Evolutionary conservation across 2,888 invertebrate genomes (phyloP), one percentile per base, ranked within the genome.

Genomic region (Drosophila demipolita): DNA sequence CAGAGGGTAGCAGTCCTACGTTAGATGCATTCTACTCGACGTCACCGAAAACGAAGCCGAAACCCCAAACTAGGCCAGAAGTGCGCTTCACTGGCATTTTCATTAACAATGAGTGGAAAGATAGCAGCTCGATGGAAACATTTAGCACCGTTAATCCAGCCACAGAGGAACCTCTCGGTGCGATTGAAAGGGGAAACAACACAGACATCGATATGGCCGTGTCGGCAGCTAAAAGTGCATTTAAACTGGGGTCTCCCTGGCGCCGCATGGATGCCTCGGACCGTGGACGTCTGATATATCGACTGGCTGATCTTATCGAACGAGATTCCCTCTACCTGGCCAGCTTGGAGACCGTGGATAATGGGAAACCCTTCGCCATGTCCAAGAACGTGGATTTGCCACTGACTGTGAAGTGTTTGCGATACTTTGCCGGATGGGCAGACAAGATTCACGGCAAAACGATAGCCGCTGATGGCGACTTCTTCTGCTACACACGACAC

Each of bases 51-150:
- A 40, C 9, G 9, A 3, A 9, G 9, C 38, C 9, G 8, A 17
- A 38, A 38, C 38, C 38, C 0, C 17, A n/a, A 38, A n/a, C 17
- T 38, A 38, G 1, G 38, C 1, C 38, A n/a, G 3, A 38, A 9
- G 9, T 38, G 38, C 17, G 35, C 5, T 35, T 35, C 35, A 60
- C 60, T 0, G 48, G 36, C 23, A 33, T 65, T 1, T 99, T 99
- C 92, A 98, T 99, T 89, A 97, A 99, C 94, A 99, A 99, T 93
- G 98, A 99, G 93, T 99, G 97, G 97, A 95, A 96, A 85, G 96
- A 97, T 92, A 96, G 98, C 1, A 95, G 95, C 59, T 96, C 96
- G 57, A 97, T 98, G 6, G 96, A 97, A 93, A 97, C 96, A 0
- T 99, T 99, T 92, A 94, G 95, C 36, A 97, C 97, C 0, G 93